Evolutionary conservation across 2,797 vertebrate species (phyloP).

Genomic region (Amazona ochrocephala): DNA sequence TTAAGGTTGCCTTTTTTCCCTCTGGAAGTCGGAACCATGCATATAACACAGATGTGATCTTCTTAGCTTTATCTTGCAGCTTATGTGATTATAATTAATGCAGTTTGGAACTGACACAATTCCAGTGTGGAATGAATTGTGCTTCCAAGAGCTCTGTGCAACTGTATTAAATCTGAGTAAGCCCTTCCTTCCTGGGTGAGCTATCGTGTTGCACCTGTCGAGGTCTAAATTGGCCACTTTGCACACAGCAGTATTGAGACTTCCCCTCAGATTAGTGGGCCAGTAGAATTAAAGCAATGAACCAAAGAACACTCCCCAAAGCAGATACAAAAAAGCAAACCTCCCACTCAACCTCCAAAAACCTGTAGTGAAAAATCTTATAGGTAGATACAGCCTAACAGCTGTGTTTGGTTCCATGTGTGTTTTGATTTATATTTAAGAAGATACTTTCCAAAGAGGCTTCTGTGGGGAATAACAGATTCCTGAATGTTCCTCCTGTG

Average conservation of each 20-base stretch:
- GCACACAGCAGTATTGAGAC: neutral
- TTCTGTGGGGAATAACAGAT: neutral
- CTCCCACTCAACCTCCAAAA: neutral
- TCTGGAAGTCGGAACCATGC: neutral
- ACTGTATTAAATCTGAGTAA: neutral
- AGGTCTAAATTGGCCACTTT: neutral
- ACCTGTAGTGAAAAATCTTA: neutral
- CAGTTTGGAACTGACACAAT: neutral
- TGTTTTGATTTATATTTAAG: neutral
- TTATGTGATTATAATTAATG: neutral
- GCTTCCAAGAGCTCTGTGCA: neutral
- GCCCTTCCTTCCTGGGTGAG: neutral
- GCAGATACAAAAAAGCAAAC: neutral
- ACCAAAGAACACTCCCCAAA: neutral
- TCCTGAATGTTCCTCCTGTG: neutral
- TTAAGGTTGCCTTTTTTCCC: neutral
- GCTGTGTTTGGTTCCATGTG: neutral
- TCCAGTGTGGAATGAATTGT: neutral
- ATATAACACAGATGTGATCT: neutral
- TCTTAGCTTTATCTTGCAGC: neutral
- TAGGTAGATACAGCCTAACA: neutral
- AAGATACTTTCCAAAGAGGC: neutral
- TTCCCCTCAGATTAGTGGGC: neutral
- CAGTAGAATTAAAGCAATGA: neutral
- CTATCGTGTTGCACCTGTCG: neutral